Evolutionary conservation across 2,797 vertebrate genomes (phyloP).

Genomic region (Pseudochromis fuscus): DNA sequence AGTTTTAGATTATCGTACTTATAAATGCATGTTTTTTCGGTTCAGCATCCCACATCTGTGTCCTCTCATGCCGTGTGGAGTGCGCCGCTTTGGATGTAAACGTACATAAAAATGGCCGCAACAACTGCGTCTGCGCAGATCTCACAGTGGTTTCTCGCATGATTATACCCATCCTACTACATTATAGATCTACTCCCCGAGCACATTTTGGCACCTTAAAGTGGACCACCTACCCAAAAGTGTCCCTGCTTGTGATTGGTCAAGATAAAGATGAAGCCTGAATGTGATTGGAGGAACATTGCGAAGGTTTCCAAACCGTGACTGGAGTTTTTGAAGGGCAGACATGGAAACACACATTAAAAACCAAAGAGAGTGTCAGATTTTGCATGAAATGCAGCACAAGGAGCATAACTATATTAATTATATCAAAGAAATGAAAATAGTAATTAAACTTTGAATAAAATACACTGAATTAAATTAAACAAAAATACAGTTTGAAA

Average conservation of each 20-base stretch:
- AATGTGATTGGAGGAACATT: background rate
- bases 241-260: slow-evolving; percentile 49
- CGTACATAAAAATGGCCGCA: background rate
- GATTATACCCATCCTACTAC: fast-evolving
- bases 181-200: background rate
- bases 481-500: no score
- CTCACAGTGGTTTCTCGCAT: fast-evolving
- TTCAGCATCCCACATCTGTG: background rate
- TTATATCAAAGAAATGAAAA: no score
- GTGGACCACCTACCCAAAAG: background rate
- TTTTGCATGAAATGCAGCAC: no score
- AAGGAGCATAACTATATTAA: no score
- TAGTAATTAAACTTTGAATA: no score
- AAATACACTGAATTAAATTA: no score
- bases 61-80: slow-evolving; percentile 29
- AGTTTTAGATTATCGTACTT: background rate
- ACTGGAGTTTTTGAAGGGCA: slow-evolving; percentile 29
- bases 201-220: slow-evolving; percentile 3
- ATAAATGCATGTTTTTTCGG: background rate
- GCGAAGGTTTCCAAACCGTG: slow-evolving; percentile 13
- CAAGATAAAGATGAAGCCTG: fast-evolving
- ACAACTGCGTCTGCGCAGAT: slow-evolving; percentile 36
- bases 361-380: fast-evolving
- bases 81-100: background rate
- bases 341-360: background rate